Base-by-base conservation (phyloP, 2,113 vertebrate species). In the Siniperca knerii region DNA sequence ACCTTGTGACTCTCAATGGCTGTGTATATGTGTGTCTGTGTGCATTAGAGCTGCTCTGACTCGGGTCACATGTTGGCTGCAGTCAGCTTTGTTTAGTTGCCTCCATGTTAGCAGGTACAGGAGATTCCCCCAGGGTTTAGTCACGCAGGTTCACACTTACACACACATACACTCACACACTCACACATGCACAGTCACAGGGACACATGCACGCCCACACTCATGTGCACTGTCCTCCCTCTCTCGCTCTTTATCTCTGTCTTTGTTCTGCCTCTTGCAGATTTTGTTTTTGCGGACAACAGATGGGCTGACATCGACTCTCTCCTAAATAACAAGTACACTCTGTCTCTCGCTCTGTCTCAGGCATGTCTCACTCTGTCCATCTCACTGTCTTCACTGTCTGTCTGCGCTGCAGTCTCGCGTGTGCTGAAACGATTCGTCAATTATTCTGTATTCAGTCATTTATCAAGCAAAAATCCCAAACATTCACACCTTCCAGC, bases 291-390 rank as follows among this genome's bases (percentile, higher is more conserved):
- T 76, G 80, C 60, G 69, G 82, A 86, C 84, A 90, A 72, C 94
- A 94, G 94, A 94, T 94, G 94, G 93, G 85, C 75, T 48, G 86
- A 90, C 89, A 87, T 84, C 13, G 3, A 66, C 77, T 90, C 84
- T 79, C 75, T 87, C 71, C 77, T 90, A 82, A 67, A 69, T 87
- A 87, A 90, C 92, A 87, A 88, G 90, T 87, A 85, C 87, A 80
- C 81, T 81, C 84, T 75, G 79, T 87, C 79, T 88, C 54, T 46
- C 25, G 25, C 75, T 54, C 42, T 40, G 73, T 81, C 76, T 86
- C 85, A 81, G 74, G 77, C 75, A 76, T 85, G 60, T 81, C 25
- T 66, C 73, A 69, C 71, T 80, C 69, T 84, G 57, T 77, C 66
- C 80, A 37, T 85, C 81, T 77, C 78, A 0, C 75, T 46, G 48